These are phyloP conservation scores for Mechanitis mazaeus DNA, from an alignment of 2,888 invertebrate species.

Conservation along the genomic window DNA sequence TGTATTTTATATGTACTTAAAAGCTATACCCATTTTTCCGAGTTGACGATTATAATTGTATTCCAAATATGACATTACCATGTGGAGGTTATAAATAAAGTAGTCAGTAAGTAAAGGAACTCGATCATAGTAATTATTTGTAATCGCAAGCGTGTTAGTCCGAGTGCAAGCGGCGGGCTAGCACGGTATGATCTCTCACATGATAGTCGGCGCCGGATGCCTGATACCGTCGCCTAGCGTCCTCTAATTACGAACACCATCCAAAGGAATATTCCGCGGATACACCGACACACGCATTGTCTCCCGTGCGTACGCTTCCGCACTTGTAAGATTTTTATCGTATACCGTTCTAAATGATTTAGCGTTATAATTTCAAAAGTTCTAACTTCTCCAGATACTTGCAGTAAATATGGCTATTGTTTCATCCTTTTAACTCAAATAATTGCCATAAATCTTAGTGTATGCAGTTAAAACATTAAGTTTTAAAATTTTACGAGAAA, in stretches of 20 bases:
- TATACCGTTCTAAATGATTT: slow-evolving; percentile 34
- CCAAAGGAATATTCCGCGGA: slow-evolving; percentile 52
- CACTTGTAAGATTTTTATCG: slow-evolving; percentile 42
- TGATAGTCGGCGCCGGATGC: slow-evolving; percentile 60
- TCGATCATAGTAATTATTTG: slow-evolving; percentile 30
- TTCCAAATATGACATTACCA: neutral
- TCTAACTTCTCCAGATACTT: too few relatives aligned
- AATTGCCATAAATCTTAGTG: neutral
- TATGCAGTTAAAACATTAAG: neutral
- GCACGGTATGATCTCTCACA: slow-evolving; percentile 59
- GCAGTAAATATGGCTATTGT: too few relatives aligned
- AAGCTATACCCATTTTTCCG: too few relatives aligned
- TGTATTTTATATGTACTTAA: too few relatives aligned
- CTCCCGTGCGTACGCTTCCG: slow-evolving; percentile 52
- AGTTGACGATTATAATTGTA: too few relatives aligned
- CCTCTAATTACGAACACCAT: slow-evolving; percentile 66
- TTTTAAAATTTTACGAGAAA: slow-evolving; percentile 17
- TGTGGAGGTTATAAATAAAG: neutral
- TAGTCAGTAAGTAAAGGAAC: slow-evolving; percentile 15
- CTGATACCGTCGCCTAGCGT: slow-evolving; percentile 55
- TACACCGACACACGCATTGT: slow-evolving; percentile 55
- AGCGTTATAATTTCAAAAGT: too few relatives aligned
- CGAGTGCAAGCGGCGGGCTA: slow-evolving; percentile 28
- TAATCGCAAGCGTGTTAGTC: slow-evolving; percentile 29
- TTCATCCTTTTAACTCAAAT: too few relatives aligned